A percentile compares a stretch with the other conserved stretches of the same genome.
These are phyloP conservation scores for Meghimatium bilineatum DNA, from an alignment of 2,888 invertebrate species.

Conservation along the genomic window DNA sequence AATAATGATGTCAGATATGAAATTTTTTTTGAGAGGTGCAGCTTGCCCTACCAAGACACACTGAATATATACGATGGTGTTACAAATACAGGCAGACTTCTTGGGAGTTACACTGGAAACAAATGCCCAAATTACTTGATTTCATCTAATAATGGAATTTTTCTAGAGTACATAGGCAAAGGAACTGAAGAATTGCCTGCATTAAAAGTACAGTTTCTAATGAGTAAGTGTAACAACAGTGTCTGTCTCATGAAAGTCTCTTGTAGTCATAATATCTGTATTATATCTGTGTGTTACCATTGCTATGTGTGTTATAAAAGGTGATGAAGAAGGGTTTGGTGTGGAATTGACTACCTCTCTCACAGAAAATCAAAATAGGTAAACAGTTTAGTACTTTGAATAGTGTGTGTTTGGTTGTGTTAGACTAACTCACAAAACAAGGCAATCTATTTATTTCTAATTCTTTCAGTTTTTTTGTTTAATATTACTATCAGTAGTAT, in stretches of 20 bases:
- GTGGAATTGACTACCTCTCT: no score
- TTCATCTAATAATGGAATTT: slow-evolving; percentile 1
- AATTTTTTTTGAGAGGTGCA: background rate
- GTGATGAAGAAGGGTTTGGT: no score
- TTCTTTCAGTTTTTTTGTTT: no score
- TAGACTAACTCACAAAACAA: no score
- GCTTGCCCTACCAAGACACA: background rate
- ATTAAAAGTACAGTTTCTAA: background rate
- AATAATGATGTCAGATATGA: background rate
- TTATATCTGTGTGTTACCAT: no score
- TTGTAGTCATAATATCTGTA: background rate
- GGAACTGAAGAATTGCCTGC: background rate
- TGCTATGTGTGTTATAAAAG: no score
- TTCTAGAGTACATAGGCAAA: slow-evolving; percentile 17
- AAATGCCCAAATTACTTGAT: background rate
- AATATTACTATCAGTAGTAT: no score
- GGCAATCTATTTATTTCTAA: no score
- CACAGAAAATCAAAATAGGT: no score
- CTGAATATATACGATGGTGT: slow-evolving; percentile 19
- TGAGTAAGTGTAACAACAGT: slow-evolving; percentile 1
- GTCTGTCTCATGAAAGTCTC: background rate
- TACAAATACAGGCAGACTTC: background rate
- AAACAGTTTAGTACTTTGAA: no score
- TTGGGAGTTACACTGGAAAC: background rate
- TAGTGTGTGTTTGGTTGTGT: no score